Evolutionary conservation across 2,797 vertebrate species (phyloP).

Genomic region (Mormyrops attenuatus): DNA sequence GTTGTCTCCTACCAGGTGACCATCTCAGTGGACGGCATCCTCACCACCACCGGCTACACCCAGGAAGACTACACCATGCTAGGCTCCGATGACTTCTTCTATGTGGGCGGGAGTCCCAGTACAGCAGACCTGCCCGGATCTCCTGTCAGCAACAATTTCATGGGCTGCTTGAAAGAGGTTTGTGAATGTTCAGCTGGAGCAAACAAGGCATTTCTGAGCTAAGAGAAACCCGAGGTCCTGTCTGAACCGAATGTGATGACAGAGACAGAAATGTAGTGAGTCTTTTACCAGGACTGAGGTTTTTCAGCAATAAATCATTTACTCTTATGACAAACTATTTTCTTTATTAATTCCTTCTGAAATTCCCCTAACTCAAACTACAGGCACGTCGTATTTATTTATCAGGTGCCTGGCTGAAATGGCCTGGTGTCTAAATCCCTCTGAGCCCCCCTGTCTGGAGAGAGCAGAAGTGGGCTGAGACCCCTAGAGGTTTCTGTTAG

Average conservation of each 20-base stretch:
- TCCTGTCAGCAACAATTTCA: conserved; percentile 98
- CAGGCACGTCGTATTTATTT: background rate
- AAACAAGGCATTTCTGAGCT: conserved; percentile 54
- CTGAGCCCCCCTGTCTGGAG: background rate
- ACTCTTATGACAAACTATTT: background rate
- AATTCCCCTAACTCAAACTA: background rate
- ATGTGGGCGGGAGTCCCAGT: conserved; percentile 93
- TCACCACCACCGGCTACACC: conserved; percentile 95
- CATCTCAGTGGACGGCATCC: conserved; percentile 96
- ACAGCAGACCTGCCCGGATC: conserved; percentile 94
- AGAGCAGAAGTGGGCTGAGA: background rate
- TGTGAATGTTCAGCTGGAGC: background rate
- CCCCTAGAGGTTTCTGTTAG: background rate
- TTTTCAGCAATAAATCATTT: background rate
- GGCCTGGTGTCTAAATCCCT: background rate
- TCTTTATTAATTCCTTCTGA: background rate
- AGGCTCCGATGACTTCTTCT: conserved; percentile 97
- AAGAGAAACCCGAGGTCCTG: background rate
- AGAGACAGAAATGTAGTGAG: background rate
- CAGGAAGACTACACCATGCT: conserved; percentile 99
- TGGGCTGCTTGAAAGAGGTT: conserved; percentile 98
- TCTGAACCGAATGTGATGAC: background rate
- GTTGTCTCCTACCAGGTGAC: conserved; percentile 73
- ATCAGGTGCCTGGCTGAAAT: background rate
- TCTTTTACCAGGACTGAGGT: background rate